Evolutionary conservation across 2,113 vertebrate species (phyloP).

Genomic region (Lophura nycthemera): DNA sequence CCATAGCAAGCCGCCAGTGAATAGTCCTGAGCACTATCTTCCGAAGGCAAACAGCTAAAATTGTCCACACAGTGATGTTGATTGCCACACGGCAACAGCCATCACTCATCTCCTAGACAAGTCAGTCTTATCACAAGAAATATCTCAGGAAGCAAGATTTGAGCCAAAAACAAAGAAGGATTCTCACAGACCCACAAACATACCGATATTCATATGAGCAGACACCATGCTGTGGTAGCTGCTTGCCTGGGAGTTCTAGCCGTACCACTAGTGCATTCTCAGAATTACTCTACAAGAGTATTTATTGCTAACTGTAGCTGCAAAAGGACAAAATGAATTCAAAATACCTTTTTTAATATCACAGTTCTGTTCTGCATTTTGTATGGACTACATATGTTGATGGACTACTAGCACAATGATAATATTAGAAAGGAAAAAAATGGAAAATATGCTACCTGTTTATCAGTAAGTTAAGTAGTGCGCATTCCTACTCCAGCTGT

Average conservation of each 20-base stretch:
- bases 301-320: background rate
- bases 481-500: background rate
- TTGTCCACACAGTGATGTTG: no score
- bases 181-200: background rate
- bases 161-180: no score
- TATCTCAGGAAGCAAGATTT: no score
- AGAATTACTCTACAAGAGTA: background rate
- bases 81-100: no score
- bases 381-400: background rate
- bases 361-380: background rate
- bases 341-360: background rate
- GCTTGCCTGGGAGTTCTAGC: background rate
- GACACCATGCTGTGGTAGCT: background rate
- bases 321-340: background rate
- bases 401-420: background rate
- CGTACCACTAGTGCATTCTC: background rate
- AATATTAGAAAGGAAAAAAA: background rate
- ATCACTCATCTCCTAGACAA: no score
- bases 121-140: no score
- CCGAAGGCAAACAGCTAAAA: no score
- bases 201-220: background rate
- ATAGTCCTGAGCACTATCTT: no score
- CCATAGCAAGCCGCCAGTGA: no score
- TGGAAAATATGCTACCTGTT: background rate
- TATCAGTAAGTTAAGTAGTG: background rate